Conservation (phyloP, 35 echinoderm and acorn worm species). For the Hemicentrotus pulcherrimus region DNA sequence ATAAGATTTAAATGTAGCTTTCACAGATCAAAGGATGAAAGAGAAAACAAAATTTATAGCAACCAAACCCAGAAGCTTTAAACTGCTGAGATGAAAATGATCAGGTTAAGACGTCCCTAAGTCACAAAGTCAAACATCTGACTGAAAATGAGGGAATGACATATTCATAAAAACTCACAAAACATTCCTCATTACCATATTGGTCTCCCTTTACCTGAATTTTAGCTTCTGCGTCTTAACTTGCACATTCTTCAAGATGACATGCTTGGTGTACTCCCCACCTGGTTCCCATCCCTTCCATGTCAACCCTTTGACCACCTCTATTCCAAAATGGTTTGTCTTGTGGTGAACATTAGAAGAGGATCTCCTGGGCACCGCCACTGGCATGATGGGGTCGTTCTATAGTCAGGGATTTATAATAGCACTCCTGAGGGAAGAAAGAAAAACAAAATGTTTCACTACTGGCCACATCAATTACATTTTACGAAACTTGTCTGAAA, state of each 20-base stretch:
- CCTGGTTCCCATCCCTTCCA: constrained; percentile 99
- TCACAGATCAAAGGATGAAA: too few relatives aligned
- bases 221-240: constrained; percentile 97
- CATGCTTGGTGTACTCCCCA: constrained; percentile 95
- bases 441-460: background rate
- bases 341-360: constrained; percentile 36
- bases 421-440: background rate
- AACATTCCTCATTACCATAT: background rate
- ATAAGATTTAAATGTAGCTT: too few relatives aligned
- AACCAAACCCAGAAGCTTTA: too few relatives aligned
- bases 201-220: constrained; percentile 70
- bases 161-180: background rate
- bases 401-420: background rate
- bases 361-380: constrained; percentile 42
- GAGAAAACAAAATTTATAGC: too few relatives aligned
- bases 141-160: background rate
- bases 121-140: too few relatives aligned
- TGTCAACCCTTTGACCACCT: constrained; percentile 87
- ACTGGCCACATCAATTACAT: background rate
- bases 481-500: background rate
- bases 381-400: constrained; percentile 45
- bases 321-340: constrained; percentile 89
- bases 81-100: too few relatives aligned
- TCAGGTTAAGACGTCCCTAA: too few relatives aligned
- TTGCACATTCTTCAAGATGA: constrained; percentile 92